Percentiles rank a stretch among this genome's conserved stretches.
Conservation (phyloP, 1,140 invertebrate species). For the Drosophila erecta region DNA sequence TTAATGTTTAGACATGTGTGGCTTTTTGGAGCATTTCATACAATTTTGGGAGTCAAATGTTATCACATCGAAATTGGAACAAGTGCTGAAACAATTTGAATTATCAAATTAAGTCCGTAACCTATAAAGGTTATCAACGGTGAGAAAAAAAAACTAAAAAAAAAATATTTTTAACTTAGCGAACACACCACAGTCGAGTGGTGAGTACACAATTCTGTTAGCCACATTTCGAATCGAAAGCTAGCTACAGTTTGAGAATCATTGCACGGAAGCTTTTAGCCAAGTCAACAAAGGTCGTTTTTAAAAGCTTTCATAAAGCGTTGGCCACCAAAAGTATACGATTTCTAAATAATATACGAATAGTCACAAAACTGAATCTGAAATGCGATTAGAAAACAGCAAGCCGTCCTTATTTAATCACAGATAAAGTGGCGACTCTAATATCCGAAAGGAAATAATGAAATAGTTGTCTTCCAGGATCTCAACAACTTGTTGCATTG, state of each 20-base stretch:
- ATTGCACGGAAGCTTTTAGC: slow-evolving; percentile 53
- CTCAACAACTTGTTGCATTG: no score
- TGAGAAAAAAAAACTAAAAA: slow-evolving; percentile 2
- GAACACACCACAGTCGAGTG: slow-evolving; percentile 12
- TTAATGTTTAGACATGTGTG: slow-evolving; percentile 10
- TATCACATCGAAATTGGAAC: slow-evolving; percentile 35
- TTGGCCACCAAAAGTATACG: not conserved
- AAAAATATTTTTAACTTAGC: slow-evolving; percentile 2
- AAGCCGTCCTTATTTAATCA: no score
- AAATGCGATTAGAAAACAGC: not conserved
- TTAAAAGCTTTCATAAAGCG: slow-evolving; percentile 3
- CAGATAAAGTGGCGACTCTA: no score
- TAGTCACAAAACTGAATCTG: not conserved
- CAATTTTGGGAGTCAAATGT: slow-evolving; percentile 24
- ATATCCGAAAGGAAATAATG: no score
- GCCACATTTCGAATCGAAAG: slow-evolving; percentile 14
- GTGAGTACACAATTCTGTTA: slow-evolving; percentile 14
- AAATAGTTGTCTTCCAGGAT: no score
- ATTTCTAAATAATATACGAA: no score
- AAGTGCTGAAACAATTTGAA: slow-evolving; percentile 21
- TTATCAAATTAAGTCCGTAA: slow-evolving; percentile 1
- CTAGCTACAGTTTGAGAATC: slow-evolving; percentile 28
- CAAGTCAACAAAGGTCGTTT: slow-evolving; percentile 46
- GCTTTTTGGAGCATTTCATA: not conserved
- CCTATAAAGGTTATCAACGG: slow-evolving; percentile 11